phyloP scores from a whole-genome alignment of 2,888 invertebrate genomes.

The Nematopogon swammerdamellus region DNA sequence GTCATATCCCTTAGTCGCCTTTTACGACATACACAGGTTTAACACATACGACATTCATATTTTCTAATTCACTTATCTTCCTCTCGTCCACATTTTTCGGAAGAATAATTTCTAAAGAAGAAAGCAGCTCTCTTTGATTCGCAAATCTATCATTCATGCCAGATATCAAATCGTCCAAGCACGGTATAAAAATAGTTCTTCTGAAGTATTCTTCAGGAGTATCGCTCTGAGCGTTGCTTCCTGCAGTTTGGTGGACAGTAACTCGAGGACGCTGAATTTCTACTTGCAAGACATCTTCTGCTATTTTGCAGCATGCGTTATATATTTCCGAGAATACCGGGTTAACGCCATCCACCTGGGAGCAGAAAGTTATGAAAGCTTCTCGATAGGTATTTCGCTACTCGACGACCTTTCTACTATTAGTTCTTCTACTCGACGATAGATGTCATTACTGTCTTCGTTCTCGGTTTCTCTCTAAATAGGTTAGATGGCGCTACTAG shows the following conservation, averaged over 20 bases:
- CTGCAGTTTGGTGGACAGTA: background rate
- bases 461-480: constrained; percentile 4
- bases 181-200: constrained; percentile 1
- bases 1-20: too few relatives aligned
- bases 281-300: background rate
- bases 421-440: constrained; percentile 3
- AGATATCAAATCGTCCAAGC: constrained; percentile 2
- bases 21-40: too few relatives aligned
- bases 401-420: constrained; percentile 2
- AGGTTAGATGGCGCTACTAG: background rate
- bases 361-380: too few relatives aligned
- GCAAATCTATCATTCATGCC: constrained; percentile 6
- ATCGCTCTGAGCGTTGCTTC: constrained; percentile 1
- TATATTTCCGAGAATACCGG: background rate
- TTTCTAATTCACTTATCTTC: constrained; percentile 4
- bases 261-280: constrained; percentile 1
- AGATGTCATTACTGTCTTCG: constrained; percentile 2
- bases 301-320: background rate
- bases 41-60: too few relatives aligned
- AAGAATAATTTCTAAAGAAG: constrained; percentile 9
- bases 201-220: constrained; percentile 1
- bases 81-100: constrained; percentile 7
- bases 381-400: constrained; percentile 1
- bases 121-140: constrained; percentile 8
- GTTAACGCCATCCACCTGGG: background rate